phyloP scores from a whole-genome alignment of 2,797 vertebrate species.

The Bovichtus variegatus region DNA sequence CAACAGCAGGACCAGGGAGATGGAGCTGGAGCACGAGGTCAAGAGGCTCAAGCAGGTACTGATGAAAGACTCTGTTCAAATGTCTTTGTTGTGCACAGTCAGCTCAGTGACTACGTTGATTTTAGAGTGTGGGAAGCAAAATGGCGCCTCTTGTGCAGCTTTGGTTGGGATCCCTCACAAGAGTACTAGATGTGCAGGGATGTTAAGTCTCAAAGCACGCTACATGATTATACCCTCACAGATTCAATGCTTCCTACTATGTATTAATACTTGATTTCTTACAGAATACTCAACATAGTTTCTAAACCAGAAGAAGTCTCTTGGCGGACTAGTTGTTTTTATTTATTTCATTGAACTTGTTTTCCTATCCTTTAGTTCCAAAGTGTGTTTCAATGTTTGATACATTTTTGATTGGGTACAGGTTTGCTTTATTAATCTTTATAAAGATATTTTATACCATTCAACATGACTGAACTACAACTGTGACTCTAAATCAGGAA shows the following conservation, averaged over 20 bases:
- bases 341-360: not conserved
- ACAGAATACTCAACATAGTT: not conserved
- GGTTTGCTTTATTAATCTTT: not conserved
- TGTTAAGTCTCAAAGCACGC: not conserved
- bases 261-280: not conserved
- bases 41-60: conserved; percentile 94
- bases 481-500: not conserved
- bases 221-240: not conserved
- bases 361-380: not conserved
- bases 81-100: not conserved
- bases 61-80: conserved; percentile 3
- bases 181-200: not conserved
- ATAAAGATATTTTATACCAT: not conserved
- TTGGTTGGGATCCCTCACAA: conserved; percentile 5
- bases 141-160: not conserved
- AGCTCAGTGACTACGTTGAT: not conserved
- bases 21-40: conserved; percentile 94
- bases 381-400: not conserved
- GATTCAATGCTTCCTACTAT: not conserved
- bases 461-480: not conserved
- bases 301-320: not conserved
- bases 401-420: not conserved
- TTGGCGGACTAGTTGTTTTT: not conserved
- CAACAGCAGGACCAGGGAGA: conserved; percentile 90
- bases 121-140: not conserved